Evolutionary conservation across 2,113 vertebrate species (phyloP).

Genomic region (Brachyistius frenatus): DNA sequence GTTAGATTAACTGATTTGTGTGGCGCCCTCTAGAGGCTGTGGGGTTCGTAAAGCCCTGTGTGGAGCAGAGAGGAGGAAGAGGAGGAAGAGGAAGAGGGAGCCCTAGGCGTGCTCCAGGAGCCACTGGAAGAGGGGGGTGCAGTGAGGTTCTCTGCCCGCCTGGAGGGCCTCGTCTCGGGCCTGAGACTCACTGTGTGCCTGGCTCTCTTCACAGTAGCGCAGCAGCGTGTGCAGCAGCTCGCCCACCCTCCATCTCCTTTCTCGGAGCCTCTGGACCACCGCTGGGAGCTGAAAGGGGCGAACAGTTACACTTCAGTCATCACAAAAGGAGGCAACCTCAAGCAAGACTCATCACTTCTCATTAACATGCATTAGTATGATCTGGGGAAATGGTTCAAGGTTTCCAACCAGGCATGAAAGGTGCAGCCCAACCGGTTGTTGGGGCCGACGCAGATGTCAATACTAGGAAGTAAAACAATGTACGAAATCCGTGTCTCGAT

Average conservation of each 20-base stretch:
- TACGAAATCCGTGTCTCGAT: no score
- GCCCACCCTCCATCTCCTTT: conserved; percentile 90
- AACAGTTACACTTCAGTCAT: not conserved
- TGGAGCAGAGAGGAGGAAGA: conserved; percentile 3
- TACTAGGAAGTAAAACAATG: no score
- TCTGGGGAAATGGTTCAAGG: not conserved
- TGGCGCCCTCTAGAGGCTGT: conserved; percentile 54
- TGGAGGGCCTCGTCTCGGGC: conserved; percentile 62
- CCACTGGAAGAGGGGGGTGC: conserved; percentile 90
- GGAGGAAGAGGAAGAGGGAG: not conserved
- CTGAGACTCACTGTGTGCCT: conserved; percentile 62
- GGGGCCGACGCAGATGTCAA: no score
- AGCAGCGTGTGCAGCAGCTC: conserved; percentile 92
- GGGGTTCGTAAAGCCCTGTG: conserved; percentile 60
- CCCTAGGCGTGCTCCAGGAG: conserved; percentile 90
- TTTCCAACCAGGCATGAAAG: not conserved
- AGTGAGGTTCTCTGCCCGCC: conserved; percentile 46
- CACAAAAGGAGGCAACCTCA: not conserved
- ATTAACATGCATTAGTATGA: not conserved
- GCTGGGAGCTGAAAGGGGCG: conserved; percentile 85
- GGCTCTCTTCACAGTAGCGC: conserved; percentile 88
- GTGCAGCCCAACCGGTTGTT: no score
- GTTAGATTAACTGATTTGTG: conserved; percentile 36
- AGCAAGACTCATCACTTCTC: not conserved
- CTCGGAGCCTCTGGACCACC: conserved; percentile 85